phyloP scores from a whole-genome alignment of 2,797 vertebrate genomes.

The Masticophis lateralis region DNA sequence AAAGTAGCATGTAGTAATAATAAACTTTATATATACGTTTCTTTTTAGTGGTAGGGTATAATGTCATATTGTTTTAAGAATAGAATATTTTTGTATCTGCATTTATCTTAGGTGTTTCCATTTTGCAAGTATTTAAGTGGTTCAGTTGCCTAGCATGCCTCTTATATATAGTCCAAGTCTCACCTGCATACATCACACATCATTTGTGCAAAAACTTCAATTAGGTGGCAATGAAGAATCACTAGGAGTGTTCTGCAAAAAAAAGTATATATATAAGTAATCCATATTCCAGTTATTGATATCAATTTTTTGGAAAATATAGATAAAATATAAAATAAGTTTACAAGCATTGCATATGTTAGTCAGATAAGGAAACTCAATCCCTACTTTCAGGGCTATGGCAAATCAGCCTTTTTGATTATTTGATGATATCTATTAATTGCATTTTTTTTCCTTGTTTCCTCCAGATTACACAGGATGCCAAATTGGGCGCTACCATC shows the following conservation, averaged over 20 bases:
- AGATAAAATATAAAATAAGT: not conserved
- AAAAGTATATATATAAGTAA: not conserved
- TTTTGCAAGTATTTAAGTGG: not conserved
- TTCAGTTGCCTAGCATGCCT: no score
- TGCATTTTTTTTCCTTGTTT: not conserved
- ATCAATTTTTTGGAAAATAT: not conserved
- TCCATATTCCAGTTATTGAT: not conserved
- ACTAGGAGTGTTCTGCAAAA: not conserved
- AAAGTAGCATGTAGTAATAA: not conserved
- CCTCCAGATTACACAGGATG: not conserved
- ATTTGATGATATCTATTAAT: not conserved
- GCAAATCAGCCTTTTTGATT: not conserved
- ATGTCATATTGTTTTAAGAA: not conserved
- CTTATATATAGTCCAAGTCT: no score
- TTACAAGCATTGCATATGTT: not conserved
- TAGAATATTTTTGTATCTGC: not conserved
- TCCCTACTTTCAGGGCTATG: not conserved
- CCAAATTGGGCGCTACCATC: not conserved
- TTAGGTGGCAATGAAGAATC: not conserved
- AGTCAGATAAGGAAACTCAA: not conserved
- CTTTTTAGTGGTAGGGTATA: not conserved
- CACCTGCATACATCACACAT: no score
- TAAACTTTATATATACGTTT: not conserved
- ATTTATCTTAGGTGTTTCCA: not conserved
- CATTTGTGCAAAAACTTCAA: not conserved